Conservation (phyloP, 2,113 vertebrate species). For the Corythornis cristatus region DNA sequence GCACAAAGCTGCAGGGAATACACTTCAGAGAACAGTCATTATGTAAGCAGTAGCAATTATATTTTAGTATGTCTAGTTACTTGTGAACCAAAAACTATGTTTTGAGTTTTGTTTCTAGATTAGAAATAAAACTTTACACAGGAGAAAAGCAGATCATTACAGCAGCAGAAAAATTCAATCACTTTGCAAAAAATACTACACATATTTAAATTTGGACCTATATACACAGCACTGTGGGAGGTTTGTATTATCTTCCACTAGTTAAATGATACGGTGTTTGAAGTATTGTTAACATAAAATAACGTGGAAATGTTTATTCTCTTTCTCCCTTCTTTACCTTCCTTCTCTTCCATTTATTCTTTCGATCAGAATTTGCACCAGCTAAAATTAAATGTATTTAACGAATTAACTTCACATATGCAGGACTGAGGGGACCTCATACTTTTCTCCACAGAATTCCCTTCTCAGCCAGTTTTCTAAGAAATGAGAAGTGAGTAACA, state of each 20-base stretch:
- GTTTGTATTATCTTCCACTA: neutral
- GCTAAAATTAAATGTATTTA: neutral
- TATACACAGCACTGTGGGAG: neutral
- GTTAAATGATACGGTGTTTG: neutral
- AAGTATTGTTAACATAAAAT: neutral
- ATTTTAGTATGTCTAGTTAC: neutral
- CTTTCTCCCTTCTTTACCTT: neutral
- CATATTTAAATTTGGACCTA: slow-evolving; percentile 2
- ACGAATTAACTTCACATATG: neutral
- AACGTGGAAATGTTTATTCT: neutral
- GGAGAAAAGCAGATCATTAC: neutral
- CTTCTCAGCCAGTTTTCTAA: neutral
- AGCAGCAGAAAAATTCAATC: neutral
- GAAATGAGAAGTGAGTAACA: neutral
- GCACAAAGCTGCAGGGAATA: neutral
- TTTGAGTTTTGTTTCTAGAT: neutral
- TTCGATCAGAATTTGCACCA: neutral
- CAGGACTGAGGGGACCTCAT: rapidly evolving
- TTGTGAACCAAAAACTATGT: neutral
- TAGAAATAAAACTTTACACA: neutral
- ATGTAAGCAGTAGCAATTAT: slow-evolving; percentile 2
- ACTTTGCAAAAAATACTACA: neutral
- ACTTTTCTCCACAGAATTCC: neutral
- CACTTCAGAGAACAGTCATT: neutral
- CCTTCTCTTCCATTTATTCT: neutral